Conservation (phyloP, 2,113 vertebrate species). For the Catharus minimus region DNA sequence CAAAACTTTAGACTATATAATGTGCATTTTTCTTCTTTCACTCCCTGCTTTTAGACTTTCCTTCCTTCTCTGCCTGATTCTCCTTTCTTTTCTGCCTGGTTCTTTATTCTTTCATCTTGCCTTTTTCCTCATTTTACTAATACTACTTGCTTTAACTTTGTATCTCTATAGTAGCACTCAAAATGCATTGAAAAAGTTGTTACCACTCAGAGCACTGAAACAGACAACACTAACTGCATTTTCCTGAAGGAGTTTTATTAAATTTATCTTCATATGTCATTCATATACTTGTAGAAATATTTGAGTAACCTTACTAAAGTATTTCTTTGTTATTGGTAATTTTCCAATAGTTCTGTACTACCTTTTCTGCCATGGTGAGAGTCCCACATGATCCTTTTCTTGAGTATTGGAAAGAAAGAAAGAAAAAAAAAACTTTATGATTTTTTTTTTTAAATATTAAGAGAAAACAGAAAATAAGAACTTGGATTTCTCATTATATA, state of each 20-base stretch:
- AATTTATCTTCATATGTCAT: neutral
- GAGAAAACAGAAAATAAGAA: neutral
- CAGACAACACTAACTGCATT: neutral
- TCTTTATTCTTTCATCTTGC: neutral
- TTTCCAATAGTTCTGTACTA: neutral
- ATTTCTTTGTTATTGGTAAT: neutral
- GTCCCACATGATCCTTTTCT: accelerated
- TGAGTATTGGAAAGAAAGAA: neutral
- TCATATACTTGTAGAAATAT: neutral
- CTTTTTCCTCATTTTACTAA: neutral
- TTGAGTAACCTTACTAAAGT: neutral
- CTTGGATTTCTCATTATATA: neutral
- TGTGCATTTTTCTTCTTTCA: neutral
- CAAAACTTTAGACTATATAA: neutral
- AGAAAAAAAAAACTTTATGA: neutral
- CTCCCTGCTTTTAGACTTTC: neutral
- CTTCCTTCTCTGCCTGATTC: neutral
- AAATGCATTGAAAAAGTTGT: neutral
- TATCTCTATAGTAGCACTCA: neutral
- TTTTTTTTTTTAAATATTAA: neutral
- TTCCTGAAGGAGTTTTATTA: neutral
- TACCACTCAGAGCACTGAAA: neutral
- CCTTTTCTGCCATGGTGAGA: neutral
- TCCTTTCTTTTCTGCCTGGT: neutral
- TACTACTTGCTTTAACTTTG: neutral